Percentiles rank a stretch among this genome's conserved stretches.
Conservation (phyloP, 2,797 vertebrate genomes). For the Pseudotriccus pelzelni region DNA sequence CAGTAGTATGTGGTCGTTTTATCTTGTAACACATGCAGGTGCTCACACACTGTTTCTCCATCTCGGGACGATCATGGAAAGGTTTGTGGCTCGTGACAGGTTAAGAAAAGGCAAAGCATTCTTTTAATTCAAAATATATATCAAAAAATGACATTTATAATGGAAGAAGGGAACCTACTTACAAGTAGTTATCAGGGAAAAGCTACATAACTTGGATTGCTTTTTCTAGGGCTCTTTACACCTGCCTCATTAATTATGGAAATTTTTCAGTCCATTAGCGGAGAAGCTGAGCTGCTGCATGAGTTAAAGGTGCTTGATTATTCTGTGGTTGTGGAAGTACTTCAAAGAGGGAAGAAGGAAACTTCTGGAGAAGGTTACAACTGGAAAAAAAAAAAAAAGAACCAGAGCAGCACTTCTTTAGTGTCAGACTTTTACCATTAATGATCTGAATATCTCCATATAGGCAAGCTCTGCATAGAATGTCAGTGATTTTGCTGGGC, state of each 20-base stretch:
- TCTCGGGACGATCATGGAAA: background rate
- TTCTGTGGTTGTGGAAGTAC: background rate
- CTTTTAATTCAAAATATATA: background rate
- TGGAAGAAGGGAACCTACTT: background rate
- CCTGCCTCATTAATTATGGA: background rate
- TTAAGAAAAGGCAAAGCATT: background rate
- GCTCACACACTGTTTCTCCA: background rate
- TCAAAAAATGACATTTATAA: background rate
- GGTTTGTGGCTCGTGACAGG: background rate
- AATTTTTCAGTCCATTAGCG: background rate
- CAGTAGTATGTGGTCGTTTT: background rate
- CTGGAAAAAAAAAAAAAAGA: background rate
- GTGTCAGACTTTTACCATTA: background rate
- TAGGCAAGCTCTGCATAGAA: background rate
- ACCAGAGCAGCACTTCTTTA: background rate
- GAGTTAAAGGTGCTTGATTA: background rate
- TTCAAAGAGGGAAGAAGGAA: background rate
- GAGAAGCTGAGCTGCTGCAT: background rate
- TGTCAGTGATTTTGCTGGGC: background rate
- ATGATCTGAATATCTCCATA: background rate
- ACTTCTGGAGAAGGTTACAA: background rate
- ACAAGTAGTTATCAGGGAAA: background rate
- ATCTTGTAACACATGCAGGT: accelerated
- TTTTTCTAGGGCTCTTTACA: background rate
- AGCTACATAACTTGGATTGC: background rate